Percentiles rank a stretch among this genome's conserved stretches.
Conservation (phyloP, 2,888 invertebrate species). For the Clusia tigrina region DNA sequence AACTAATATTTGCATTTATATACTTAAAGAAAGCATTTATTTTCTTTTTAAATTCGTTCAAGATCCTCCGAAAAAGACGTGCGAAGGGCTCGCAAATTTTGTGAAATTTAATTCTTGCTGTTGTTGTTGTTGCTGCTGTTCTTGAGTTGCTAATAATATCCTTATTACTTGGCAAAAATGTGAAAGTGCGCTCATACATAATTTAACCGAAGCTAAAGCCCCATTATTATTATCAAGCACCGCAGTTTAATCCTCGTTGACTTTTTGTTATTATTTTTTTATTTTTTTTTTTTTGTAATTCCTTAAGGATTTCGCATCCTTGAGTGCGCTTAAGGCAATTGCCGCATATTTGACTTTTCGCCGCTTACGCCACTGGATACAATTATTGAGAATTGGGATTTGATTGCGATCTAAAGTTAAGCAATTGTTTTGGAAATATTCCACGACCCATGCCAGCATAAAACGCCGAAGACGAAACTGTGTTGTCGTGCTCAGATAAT, state of each 20-base stretch:
- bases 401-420: slow-evolving; percentile 47
- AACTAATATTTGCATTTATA: too few relatives aligned
- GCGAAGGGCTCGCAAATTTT: too few relatives aligned
- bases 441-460: background rate
- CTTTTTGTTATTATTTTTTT: slow-evolving; percentile 27
- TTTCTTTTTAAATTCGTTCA: too few relatives aligned
- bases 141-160: too few relatives aligned
- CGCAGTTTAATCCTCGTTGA: slow-evolving; percentile 36
- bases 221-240: slow-evolving; percentile 8
- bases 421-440: slow-evolving; percentile 40
- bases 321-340: slow-evolving; percentile 54
- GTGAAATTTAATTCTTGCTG: too few relatives aligned
- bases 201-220: background rate
- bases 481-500: slow-evolving; percentile 20
- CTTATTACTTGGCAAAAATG: background rate
- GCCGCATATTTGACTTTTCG: slow-evolving; percentile 52
- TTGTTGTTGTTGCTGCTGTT: too few relatives aligned
- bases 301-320: slow-evolving; percentile 52
- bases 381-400: slow-evolving; percentile 49
- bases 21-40: too few relatives aligned
- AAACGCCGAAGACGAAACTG: background rate
- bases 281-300: slow-evolving; percentile 41
- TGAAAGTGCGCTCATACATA: background rate
- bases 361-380: slow-evolving; percentile 33
- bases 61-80: too few relatives aligned